Evolutionary conservation across 2,888 invertebrate genomes (phyloP).

Genomic region (Anarsia innoxiella): DNA sequence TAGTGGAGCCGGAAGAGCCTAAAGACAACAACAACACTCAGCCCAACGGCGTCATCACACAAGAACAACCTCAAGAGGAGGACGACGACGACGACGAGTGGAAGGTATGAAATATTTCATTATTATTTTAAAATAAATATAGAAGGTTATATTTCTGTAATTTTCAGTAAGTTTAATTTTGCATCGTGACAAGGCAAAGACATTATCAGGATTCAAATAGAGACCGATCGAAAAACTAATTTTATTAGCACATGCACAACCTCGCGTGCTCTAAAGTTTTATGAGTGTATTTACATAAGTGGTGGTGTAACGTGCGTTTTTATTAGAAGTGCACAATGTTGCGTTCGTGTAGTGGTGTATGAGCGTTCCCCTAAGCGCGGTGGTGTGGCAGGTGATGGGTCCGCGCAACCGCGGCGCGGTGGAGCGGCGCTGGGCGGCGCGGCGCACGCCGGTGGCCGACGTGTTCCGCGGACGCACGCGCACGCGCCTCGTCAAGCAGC

Average conservation of each 20-base stretch:
- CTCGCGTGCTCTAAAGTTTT: no score
- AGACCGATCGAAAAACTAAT: no score
- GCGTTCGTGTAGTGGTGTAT: no score
- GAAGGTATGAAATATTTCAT: conserved; percentile 75
- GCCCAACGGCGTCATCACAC: conserved; percentile 58
- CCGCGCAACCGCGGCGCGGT: conserved; percentile 91
- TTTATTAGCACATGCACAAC: no score
- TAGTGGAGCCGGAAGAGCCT: conserved; percentile 73
- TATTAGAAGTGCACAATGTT: no score
- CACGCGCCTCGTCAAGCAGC: conserved; percentile 83
- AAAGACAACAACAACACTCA: conserved; percentile 35
- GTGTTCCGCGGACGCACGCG: conserved; percentile 95
- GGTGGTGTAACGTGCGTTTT: no score
- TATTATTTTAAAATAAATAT: not conserved
- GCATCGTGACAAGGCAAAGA: no score
- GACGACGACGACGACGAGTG: conserved; percentile 79
- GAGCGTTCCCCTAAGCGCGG: no score
- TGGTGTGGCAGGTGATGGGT: conserved; percentile 89
- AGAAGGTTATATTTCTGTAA: no score
- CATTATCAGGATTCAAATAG: no score
- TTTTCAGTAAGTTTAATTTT: no score
- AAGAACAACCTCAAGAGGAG: conserved; percentile 57
- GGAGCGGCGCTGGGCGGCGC: conserved; percentile 83
- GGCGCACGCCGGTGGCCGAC: conserved; percentile 90
- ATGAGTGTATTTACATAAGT: no score